Percentiles rank a stretch among this genome's conserved stretches.
phyloP scores from a whole-genome alignment of 1,140 invertebrate species.

The Homalodisca vitripennis region DNA sequence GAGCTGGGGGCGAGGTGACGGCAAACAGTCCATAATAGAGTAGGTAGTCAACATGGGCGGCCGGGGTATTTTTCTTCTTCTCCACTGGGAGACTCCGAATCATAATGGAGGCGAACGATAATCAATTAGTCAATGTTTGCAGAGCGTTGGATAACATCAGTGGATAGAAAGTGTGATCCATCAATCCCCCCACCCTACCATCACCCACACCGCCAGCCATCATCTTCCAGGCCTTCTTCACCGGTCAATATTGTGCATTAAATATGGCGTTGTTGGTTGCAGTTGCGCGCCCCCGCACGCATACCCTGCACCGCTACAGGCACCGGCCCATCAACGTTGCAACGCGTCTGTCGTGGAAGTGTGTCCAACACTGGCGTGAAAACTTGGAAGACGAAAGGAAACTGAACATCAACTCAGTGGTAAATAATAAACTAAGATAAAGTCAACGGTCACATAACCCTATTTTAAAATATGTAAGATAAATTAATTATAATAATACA shows the following conservation, averaged over 20 bases:
- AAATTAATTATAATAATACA: no score
- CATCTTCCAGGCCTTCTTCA: background rate
- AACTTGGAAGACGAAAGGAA: no score
- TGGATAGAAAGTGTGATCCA: conserved; percentile 22
- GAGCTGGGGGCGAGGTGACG: no score
- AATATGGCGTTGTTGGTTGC: background rate
- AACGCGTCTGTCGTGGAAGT: no score
- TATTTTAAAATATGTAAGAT: no score
- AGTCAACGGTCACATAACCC: no score
- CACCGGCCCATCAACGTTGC: no score
- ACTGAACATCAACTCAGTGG: no score
- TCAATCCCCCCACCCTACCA: background rate
- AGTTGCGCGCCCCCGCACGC: no score
- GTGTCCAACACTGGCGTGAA: no score
- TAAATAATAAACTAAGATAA: no score
- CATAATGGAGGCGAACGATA: conserved; percentile 21
- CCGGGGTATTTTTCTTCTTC: conserved; percentile 7
- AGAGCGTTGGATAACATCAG: conserved; percentile 12
- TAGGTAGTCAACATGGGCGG: background rate
- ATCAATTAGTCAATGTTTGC: conserved; percentile 22
- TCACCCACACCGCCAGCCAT: background rate
- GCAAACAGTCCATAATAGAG: conserved; percentile 10
- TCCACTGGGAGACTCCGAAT: background rate
- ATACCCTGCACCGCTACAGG: no score
- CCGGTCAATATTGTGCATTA: background rate